phyloP scores from a whole-genome alignment of 2,888 invertebrate species.

The Mythimna vitellina region DNA sequence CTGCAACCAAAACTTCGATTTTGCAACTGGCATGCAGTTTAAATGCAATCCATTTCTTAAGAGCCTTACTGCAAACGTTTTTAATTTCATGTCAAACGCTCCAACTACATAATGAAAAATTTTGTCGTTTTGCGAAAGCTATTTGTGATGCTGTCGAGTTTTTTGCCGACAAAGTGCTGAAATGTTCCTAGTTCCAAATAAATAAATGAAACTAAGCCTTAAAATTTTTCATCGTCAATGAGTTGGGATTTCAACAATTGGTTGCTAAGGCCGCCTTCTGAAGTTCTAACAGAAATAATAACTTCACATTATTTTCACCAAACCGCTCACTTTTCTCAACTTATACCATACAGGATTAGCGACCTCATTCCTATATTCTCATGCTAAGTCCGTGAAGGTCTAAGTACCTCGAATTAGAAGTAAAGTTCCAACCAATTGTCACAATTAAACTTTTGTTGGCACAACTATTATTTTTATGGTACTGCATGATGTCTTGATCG shows the following conservation, averaged over 20 bases:
- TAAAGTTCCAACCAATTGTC: slow-evolving; percentile 58
- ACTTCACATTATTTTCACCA: not conserved
- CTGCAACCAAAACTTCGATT: too few species aligned
- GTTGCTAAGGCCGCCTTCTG: not conserved
- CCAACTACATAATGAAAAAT: not conserved
- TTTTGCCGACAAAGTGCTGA: not conserved
- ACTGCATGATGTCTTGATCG: slow-evolving; percentile 21
- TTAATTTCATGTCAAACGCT: too few species aligned
- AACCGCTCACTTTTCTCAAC: slow-evolving; percentile 32
- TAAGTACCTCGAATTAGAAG: slow-evolving; percentile 59
- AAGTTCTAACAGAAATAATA: not conserved
- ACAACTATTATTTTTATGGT: slow-evolving; percentile 44
- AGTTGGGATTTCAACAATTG: not conserved
- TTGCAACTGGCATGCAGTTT: too few species aligned
- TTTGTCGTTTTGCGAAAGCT: not conserved
- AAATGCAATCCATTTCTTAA: too few species aligned
- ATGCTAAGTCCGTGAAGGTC: slow-evolving; percentile 62
- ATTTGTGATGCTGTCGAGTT: not conserved
- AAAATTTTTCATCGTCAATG: too few species aligned
- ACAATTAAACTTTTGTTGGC: slow-evolving; percentile 56
- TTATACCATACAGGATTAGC: slow-evolving; percentile 39
- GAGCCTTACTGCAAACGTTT: too few species aligned
- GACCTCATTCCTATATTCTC: slow-evolving; percentile 69
- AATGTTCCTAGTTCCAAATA: not conserved
- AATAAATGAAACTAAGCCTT: too few species aligned